Evolutionary conservation across 2,113 vertebrate genomes (phyloP).

Genomic region (Emberiza fucata): DNA sequence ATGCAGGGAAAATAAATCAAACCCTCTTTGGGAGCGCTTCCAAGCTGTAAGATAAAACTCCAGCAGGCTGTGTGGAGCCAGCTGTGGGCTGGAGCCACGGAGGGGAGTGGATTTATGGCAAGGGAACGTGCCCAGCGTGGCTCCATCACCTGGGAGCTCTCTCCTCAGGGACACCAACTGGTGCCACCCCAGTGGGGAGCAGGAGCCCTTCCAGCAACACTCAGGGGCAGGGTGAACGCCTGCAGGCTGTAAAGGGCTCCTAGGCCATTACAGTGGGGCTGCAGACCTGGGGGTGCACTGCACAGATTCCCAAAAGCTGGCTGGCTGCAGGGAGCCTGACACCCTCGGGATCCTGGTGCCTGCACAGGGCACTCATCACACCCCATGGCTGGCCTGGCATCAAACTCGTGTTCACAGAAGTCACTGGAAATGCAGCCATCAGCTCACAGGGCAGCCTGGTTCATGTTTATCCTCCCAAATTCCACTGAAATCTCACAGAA

Average conservation of each 20-base stretch:
- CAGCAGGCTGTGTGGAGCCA: not conserved
- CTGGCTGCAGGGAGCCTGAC: not conserved
- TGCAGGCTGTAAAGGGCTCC: fast-evolving
- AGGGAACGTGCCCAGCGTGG: not conserved
- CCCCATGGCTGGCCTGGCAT: fast-evolving
- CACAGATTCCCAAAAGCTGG: not conserved
- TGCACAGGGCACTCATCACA: not conserved
- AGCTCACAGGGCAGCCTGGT: not conserved
- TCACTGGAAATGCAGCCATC: fast-evolving
- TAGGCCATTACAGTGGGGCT: not conserved
- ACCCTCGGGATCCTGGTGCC: fast-evolving
- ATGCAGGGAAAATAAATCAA: fast-evolving
- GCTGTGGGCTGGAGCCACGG: not conserved
- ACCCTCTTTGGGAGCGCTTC: not conserved
- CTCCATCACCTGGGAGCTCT: not conserved
- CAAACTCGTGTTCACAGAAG: fast-evolving
- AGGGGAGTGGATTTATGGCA: not conserved
- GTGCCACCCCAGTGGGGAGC: not conserved
- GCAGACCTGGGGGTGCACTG: fast-evolving
- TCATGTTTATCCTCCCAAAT: not conserved
- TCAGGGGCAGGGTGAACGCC: fast-evolving
- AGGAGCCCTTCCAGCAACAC: not conserved
- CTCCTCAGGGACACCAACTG: not conserved
- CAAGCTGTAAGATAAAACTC: not conserved
- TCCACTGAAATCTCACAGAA: not conserved